Evolutionary conservation across 2,888 invertebrate genomes (phyloP).

Genomic region (Cerceris ruficornis): DNA sequence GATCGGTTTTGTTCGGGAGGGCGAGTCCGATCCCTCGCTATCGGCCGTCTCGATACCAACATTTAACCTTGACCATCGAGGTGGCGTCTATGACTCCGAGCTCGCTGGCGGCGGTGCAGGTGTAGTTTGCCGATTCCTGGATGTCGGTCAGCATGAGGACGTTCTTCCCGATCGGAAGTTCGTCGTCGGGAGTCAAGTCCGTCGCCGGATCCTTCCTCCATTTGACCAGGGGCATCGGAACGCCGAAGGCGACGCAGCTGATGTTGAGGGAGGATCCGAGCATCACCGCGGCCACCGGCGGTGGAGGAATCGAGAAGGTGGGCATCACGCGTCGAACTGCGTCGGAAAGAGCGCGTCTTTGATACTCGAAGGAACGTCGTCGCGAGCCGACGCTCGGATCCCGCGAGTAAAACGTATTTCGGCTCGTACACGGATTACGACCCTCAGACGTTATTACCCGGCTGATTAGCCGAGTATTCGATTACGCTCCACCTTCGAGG

Average conservation of each 20-base stretch:
- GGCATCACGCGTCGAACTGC: constrained; percentile 97
- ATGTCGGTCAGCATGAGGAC: constrained; percentile 93
- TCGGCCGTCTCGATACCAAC: constrained; percentile 84
- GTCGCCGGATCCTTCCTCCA: constrained; percentile 92
- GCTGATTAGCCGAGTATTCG: background rate
- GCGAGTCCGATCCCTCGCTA: no score
- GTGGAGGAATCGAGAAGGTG: constrained; percentile 96
- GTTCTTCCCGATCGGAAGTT: constrained; percentile 92
- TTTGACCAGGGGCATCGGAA: constrained; percentile 98
- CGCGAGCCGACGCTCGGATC: background rate
- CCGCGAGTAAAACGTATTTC: background rate
- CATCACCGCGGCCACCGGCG: constrained; percentile 93
- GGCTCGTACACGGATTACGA: background rate
- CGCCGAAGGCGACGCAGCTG: constrained; percentile 98
- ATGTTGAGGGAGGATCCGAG: constrained; percentile 95
- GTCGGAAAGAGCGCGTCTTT: background rate
- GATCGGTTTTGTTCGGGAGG: constrained; percentile 6
- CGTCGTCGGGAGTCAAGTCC: constrained; percentile 94
- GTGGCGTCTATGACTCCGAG: constrained; percentile 95
- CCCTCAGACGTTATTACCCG: background rate
- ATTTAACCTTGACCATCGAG: constrained; percentile 97
- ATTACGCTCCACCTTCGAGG: background rate
- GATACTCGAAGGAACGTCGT: constrained; percentile 9
- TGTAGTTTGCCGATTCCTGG: constrained; percentile 96
- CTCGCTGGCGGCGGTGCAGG: constrained; percentile 97